phyloP scores from a whole-genome alignment of 2,797 vertebrate species.

The Paedocypris micromegethes region DNA sequence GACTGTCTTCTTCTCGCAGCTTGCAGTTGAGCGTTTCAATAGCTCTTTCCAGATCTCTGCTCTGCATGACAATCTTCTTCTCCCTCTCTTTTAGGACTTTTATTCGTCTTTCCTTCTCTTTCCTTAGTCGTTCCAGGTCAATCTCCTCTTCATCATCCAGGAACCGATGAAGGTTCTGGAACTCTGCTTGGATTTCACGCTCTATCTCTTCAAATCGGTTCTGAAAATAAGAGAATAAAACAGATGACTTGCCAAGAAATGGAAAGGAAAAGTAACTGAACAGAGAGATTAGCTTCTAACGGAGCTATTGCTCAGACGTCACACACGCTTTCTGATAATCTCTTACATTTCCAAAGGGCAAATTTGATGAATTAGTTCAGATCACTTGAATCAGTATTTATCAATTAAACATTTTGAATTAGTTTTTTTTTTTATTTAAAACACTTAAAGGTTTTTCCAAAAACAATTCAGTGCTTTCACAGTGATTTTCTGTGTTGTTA shows the following conservation, averaged over 20 bases:
- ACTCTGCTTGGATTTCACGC: slow-evolving; percentile 67
- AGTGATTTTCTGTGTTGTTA: slow-evolving; percentile 38
- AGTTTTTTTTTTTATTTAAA: too few relatives aligned
- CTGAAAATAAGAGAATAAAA: slow-evolving; percentile 44
- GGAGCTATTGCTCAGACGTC: not conserved
- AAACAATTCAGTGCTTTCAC: too few relatives aligned
- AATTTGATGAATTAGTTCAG: too few relatives aligned
- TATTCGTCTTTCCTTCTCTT: slow-evolving; percentile 62
- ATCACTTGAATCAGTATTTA: too few relatives aligned
- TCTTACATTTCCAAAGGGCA: too few relatives aligned
- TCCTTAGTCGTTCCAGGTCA: slow-evolving; percentile 62
- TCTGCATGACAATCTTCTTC: slow-evolving; percentile 65
- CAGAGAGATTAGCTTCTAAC: slow-evolving; percentile 7
- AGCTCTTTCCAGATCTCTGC: slow-evolving; percentile 62
- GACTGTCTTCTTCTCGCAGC: slow-evolving; percentile 67
- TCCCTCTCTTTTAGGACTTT: slow-evolving; percentile 67
- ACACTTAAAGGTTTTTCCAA: too few relatives aligned
- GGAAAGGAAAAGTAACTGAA: slow-evolving; percentile 1
- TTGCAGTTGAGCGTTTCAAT: slow-evolving; percentile 66
- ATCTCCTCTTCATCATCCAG: slow-evolving; percentile 65
- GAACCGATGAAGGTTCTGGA: slow-evolving; percentile 70
- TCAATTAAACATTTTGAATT: too few relatives aligned
- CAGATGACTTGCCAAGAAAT: slow-evolving; percentile 5
- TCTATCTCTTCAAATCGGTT: slow-evolving; percentile 64
- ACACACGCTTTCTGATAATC: not conserved